Evolutionary conservation across 2,888 invertebrate genomes (phyloP).

Genomic region (Agonopterix arenella): DNA sequence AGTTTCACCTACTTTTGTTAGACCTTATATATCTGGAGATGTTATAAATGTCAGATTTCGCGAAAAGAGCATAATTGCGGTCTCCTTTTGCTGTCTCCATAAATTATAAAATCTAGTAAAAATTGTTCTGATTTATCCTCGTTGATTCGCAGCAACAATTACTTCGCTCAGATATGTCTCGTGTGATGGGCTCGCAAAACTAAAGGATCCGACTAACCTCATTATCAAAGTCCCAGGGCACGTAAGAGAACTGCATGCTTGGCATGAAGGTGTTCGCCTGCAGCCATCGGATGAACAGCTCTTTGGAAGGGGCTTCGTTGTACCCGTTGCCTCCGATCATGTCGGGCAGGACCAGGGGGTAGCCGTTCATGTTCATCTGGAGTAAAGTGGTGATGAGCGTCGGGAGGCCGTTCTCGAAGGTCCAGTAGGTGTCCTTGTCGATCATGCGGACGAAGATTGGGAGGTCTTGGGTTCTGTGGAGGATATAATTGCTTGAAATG

Average conservation of each 20-base stretch:
- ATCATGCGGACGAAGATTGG: constrained; percentile 85
- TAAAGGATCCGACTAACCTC: constrained; percentile 37
- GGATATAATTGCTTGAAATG: background rate
- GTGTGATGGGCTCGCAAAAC: too few relatives aligned
- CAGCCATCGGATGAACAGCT: constrained; percentile 85
- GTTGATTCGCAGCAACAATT: too few relatives aligned
- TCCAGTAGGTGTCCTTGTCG: constrained; percentile 84
- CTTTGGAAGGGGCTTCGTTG: constrained; percentile 68
- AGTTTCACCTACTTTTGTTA: too few relatives aligned
- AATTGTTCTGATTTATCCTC: too few relatives aligned
- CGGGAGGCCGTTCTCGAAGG: constrained; percentile 81
- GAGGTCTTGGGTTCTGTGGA: constrained; percentile 77
- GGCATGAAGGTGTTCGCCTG: constrained; percentile 88
- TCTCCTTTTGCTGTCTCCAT: too few relatives aligned
- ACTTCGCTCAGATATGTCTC: too few relatives aligned
- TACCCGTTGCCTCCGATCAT: constrained; percentile 83
- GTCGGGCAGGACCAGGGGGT: constrained; percentile 85
- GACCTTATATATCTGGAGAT: too few relatives aligned
- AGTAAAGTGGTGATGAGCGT: constrained; percentile 84
- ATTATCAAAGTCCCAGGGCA: constrained; percentile 85
- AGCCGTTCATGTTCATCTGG: constrained; percentile 79
- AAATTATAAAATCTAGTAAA: too few relatives aligned
- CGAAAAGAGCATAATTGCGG: too few relatives aligned
- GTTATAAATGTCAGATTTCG: too few relatives aligned
- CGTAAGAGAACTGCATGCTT: constrained; percentile 85